Percentiles rank a stretch among this genome's conserved stretches.
Conservation (phyloP, 2,797 vertebrate species). For the Australoheros facetus region DNA sequence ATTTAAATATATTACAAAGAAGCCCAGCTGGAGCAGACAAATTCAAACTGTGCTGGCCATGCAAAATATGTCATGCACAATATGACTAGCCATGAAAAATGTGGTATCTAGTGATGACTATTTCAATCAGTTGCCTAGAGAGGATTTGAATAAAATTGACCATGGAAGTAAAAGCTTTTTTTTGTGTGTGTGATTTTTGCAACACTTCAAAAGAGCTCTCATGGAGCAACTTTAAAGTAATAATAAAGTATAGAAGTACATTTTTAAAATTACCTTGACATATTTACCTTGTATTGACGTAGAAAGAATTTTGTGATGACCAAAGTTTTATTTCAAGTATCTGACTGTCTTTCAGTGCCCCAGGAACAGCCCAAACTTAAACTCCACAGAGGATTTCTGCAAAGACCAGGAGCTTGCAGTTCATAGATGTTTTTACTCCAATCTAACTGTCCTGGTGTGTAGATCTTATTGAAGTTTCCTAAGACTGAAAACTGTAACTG, state of each 20-base stretch:
- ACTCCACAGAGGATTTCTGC: neutral
- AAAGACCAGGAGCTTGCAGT: neutral
- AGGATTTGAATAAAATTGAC: neutral
- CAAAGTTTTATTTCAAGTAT: neutral
- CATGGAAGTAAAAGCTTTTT: no score
- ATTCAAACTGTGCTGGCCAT: neutral
- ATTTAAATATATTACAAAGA: conserved; percentile 1
- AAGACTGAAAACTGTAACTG: neutral
- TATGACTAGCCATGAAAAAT: neutral
- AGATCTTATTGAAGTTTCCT: neutral
- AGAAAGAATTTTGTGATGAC: neutral
- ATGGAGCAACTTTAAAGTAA: neutral
- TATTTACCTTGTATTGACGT: neutral
- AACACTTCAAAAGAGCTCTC: neutral
- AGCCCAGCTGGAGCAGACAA: neutral
- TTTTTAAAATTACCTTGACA: neutral
- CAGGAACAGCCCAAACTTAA: neutral
- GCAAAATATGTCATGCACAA: neutral
- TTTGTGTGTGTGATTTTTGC: no score
- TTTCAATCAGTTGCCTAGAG: neutral
- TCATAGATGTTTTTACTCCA: neutral
- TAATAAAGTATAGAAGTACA: neutral
- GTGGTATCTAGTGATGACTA: neutral
- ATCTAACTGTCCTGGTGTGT: neutral
- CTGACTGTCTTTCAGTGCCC: neutral